These are phyloP conservation scores for Carlito syrichta DNA, from an alignment of 2,113 vertebrate species.

Conservation along the genomic window DNA sequence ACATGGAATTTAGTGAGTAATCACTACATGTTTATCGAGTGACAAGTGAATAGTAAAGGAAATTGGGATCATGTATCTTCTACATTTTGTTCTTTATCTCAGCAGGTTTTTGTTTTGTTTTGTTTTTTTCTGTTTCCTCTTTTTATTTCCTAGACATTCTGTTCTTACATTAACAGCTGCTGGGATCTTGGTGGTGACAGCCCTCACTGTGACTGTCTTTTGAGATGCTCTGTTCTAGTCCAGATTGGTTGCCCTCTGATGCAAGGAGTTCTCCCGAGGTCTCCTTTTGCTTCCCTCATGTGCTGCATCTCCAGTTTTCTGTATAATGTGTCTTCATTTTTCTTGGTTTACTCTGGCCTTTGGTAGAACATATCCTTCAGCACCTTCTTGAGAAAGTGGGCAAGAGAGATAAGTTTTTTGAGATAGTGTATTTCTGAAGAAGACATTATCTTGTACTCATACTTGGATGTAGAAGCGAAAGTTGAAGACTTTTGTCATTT, in stretches of 20 bases:
- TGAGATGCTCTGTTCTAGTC: not conserved
- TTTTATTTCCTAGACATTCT: not conserved
- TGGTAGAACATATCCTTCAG: not conserved
- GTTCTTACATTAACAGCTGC: not conserved
- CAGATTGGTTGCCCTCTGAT: not conserved
- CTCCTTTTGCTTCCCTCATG: not conserved
- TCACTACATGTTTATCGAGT: slow-evolving; percentile 13
- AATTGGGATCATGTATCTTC: not conserved
- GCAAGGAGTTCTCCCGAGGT: not conserved
- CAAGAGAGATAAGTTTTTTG: not conserved
- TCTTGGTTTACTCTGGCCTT: not conserved
- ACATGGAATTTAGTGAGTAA: slow-evolving; percentile 38
- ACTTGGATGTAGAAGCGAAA: not conserved
- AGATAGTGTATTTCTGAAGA: not conserved
- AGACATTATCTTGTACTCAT: not conserved
- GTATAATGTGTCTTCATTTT: not conserved
- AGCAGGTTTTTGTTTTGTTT: too few relatives aligned
- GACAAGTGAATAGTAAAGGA: slow-evolving; percentile 50
- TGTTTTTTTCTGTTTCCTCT: not conserved
- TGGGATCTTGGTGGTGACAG: not conserved
- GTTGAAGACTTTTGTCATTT: not conserved
- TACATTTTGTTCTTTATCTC: too few relatives aligned
- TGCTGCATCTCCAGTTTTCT: not conserved
- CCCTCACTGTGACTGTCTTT: not conserved
- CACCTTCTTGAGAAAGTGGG: not conserved